phyloP scores from a whole-genome alignment of 2,113 vertebrate species.

The Gadus chalcogrammus region DNA sequence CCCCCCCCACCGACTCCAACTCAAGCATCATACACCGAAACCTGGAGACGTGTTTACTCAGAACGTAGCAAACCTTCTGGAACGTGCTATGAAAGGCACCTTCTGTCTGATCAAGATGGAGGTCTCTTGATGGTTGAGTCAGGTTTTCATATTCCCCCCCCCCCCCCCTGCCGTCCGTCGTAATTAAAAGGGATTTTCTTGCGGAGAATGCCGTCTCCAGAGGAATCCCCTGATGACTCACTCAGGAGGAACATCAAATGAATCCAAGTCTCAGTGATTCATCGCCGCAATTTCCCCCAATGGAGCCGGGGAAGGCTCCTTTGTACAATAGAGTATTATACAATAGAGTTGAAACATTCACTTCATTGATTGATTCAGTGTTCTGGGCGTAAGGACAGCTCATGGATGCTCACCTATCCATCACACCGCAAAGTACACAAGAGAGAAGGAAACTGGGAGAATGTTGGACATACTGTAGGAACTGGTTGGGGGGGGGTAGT shows the following conservation, averaged over 20 bases:
- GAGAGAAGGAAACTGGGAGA: too few species aligned
- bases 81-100: conserved; percentile 51
- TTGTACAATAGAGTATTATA: too few species aligned
- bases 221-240: conserved; percentile 38
- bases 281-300: not conserved
- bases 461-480: too few species aligned
- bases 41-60: conserved; percentile 45
- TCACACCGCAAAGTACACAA: too few species aligned
- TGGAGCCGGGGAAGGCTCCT: too few species aligned
- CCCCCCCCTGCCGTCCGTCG: conserved; percentile 19
- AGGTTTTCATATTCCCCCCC: conserved; percentile 24
- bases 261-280: conserved; percentile 36
- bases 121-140: conserved; percentile 44
- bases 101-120: conserved; percentile 61
- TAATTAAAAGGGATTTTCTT: conserved; percentile 30
- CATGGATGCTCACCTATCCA: too few species aligned
- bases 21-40: conserved; percentile 11
- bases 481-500: too few species aligned
- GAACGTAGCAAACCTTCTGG: conserved; percentile 24
- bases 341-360: too few species aligned
- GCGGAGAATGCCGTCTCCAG: conserved; percentile 10
- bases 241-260: conserved; percentile 22
- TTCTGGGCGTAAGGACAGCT: too few species aligned
- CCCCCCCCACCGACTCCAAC: not conserved
- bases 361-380: too few species aligned